Evolutionary conservation across 1,140 invertebrate genomes (phyloP).

Genomic region (Lepidotrigona ventralis): DNA sequence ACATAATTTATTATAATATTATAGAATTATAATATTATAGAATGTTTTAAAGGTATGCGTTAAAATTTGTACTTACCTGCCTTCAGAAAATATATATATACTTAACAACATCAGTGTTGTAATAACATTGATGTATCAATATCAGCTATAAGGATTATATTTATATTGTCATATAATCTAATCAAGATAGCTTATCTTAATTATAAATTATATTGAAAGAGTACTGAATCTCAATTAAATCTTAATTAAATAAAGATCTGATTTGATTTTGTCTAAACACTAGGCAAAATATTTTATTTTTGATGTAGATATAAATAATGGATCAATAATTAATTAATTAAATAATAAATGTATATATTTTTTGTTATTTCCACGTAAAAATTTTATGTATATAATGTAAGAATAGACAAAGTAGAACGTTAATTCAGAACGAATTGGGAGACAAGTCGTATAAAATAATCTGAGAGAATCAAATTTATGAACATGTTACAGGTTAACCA

Average conservation of each 20-base stretch:
- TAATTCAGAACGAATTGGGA: no score
- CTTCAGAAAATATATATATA: conserved; percentile 7
- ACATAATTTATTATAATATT: not conserved
- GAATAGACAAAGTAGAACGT: no score
- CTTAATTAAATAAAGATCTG: no score
- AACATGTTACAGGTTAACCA: no score
- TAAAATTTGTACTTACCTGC: not conserved
- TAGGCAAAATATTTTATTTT: not conserved
- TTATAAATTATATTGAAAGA: not conserved
- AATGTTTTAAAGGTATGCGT: not conserved
- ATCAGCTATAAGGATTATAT: not conserved
- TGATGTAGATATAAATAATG: not conserved
- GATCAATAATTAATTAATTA: not conserved
- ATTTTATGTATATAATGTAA: no score
- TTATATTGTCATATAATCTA: not conserved
- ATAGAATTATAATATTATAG: not conserved
- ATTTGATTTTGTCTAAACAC: not conserved
- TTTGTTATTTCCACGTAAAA: no score
- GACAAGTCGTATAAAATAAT: no score
- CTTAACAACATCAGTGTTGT: not conserved
- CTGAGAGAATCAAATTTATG: no score
- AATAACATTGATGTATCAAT: not conserved
- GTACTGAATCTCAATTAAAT: not conserved
- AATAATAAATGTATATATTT: not conserved
- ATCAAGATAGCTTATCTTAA: not conserved